Evolutionary conservation across 2,113 vertebrate genomes (phyloP).

Genomic region (Propithecus coquereli): DNA sequence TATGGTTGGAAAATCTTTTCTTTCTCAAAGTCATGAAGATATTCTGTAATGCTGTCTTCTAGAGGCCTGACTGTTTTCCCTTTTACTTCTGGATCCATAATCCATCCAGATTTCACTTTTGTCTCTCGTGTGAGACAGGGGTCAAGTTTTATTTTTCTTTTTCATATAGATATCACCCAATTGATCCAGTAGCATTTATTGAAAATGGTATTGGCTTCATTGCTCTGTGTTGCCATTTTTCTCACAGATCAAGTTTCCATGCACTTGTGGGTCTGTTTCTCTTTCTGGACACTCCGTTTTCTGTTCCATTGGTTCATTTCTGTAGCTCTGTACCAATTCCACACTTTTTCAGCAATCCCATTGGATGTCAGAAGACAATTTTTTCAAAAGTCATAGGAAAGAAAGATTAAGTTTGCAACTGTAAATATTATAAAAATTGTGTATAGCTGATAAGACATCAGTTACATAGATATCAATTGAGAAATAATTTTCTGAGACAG

Average conservation of each 20-base stretch:
- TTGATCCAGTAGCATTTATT: not conserved
- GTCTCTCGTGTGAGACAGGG: not conserved
- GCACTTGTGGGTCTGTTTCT: not conserved
- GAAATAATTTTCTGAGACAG: not conserved
- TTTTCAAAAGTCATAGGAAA: not conserved
- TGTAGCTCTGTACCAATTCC: not conserved
- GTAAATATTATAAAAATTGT: conserved; percentile 3
- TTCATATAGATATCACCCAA: too few relatives aligned
- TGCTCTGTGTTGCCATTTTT: not conserved
- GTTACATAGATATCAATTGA: not conserved
- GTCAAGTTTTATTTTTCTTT: not conserved
- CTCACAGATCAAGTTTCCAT: not conserved
- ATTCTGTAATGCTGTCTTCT: not conserved
- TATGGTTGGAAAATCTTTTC: not conserved
- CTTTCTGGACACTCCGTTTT: not conserved
- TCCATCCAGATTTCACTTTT: not conserved
- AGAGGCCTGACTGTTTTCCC: not conserved
- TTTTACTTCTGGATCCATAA: not conserved
- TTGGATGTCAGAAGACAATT: not conserved
- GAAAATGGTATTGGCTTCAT: not conserved
- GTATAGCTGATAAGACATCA: not conserved
- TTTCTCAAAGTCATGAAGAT: not conserved
- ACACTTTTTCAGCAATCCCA: not conserved
- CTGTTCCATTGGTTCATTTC: not conserved
- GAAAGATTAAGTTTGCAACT: not conserved